phyloP scores from a whole-genome alignment of 2,888 invertebrate species.

The Cheilosia impressa region DNA sequence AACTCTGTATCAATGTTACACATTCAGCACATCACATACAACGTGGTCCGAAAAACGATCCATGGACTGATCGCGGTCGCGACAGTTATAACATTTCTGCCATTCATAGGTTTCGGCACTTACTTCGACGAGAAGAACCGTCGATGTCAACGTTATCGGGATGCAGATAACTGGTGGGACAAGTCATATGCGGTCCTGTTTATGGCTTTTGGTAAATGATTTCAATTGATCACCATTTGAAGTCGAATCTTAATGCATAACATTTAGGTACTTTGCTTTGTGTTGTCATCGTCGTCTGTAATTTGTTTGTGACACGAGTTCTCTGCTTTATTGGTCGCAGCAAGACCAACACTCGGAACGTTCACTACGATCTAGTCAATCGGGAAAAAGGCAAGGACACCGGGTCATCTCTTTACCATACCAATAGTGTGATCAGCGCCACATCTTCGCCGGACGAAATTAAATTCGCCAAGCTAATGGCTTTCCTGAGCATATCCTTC shows the following conservation, averaged over 20 bases:
- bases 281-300: conserved; percentile 91
- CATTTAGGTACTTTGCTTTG: conserved; percentile 88
- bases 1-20: conserved; percentile 8
- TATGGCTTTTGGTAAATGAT: conserved; percentile 88
- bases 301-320: conserved; percentile 91
- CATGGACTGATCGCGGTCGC: conserved; percentile 89
- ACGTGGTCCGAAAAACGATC: conserved; percentile 89
- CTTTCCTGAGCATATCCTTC: conserved; percentile 91
- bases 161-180: conserved; percentile 87
- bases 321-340: conserved; percentile 85
- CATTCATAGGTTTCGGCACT: conserved; percentile 89
- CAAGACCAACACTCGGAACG: conserved; percentile 80
- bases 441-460: conserved; percentile 89
- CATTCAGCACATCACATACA: conserved; percentile 91
- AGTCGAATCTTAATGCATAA: conserved; percentile 33
- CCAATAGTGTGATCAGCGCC: conserved; percentile 80
- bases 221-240: neutral
- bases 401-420: conserved; percentile 79
- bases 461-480: conserved; percentile 93
- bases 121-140: conserved; percentile 86
- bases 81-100: conserved; percentile 89
- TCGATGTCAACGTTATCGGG: conserved; percentile 89
- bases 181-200: conserved; percentile 90
- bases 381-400: conserved; percentile 79
- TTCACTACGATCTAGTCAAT: conserved; percentile 81